Conservation (phyloP, 2,797 vertebrate species). For the Ispidina picta region DNA sequence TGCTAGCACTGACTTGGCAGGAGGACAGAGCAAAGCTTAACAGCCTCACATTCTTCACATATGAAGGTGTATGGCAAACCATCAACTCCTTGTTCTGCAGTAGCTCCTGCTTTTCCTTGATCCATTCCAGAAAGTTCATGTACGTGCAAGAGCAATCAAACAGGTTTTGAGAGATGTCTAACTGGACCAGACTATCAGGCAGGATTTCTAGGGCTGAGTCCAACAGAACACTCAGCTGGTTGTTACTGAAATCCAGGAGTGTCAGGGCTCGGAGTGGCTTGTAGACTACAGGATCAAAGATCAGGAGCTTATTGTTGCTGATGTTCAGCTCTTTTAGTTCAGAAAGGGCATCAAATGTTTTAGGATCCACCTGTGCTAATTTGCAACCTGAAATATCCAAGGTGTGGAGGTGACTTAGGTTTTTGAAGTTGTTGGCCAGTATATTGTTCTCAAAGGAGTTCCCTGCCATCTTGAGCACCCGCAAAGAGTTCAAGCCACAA, state of each 20-base stretch:
- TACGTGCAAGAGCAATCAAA: conserved; percentile 76
- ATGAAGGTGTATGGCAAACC: conserved; percentile 51
- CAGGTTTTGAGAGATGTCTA: conserved; percentile 76
- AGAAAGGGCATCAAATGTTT: conserved; percentile 60
- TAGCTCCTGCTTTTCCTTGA: conserved; percentile 59
- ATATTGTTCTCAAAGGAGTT: conserved; percentile 71
- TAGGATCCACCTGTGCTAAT: conserved; percentile 49
- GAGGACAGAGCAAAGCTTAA: conserved; percentile 46
- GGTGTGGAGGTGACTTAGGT: conserved; percentile 57
- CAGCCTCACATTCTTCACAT: neutral
- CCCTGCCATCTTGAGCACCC: conserved; percentile 77
- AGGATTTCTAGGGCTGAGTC: conserved; percentile 46
- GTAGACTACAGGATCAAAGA: conserved; percentile 53
- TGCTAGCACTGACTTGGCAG: conserved; percentile 33
- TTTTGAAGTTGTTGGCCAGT: conserved; percentile 65
- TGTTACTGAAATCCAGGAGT: conserved; percentile 73
- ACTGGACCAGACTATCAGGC: conserved; percentile 23
- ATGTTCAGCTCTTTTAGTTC: conserved; percentile 72
- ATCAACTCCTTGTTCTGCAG: conserved; percentile 60
- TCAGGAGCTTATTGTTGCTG: conserved; percentile 75
- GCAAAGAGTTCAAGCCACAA: conserved; percentile 71
- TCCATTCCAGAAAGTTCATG: conserved; percentile 76
- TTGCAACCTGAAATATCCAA: conserved; percentile 78
- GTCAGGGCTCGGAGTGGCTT: conserved; percentile 46
- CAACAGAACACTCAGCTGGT: conserved; percentile 54